Evolutionary conservation across 2,888 invertebrate genomes (phyloP), one percentile per base, ranked within the genome.

Genomic region (Pyrrhia umbra): DNA sequence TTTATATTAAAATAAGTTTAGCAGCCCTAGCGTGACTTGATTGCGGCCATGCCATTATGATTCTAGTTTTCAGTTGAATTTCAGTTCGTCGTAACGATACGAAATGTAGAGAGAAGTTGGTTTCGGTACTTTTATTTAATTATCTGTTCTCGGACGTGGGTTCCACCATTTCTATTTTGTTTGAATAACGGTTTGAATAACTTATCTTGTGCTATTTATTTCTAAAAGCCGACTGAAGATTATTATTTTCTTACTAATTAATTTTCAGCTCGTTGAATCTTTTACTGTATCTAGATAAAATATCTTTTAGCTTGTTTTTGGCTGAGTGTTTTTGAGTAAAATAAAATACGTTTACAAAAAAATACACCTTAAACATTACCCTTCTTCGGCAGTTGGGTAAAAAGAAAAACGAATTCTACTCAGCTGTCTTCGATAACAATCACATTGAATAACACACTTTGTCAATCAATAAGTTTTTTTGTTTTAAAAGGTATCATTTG

Each of bases 1-100:
- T 9, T 18, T n/a, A n/a, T n/a, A n/a, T n/a, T n/a, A n/a, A 46
- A 47, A 54, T 13, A 52, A 23, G 0, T 5, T 56, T 27, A 34
- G 37, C 71, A 77, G 61, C 78, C 77, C 80, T 75, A 62, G 6
- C 23, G 20, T 45, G 23, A 64, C 59, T 77, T 75, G 77, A 76
- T 81, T 79, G 79, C 70, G 71, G 67, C 58, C 75, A 76, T 69
- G 79, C 68, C 59, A 78, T 78, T 79, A 77, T 70, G 62, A 82
- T 78, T 80, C 73, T 61, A 64, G 69, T 68, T 80, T 68, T 73
- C 52, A 51, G 67, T 77, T 49, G 50, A 70, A 80, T 45, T 78
- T 62, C 46, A 65, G 60, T 64, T 65, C 56, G 54, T 59, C 59
- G 57, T 57, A 59, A 64, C 49, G 56, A 65, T 63, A 63, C 46